Evolutionary conservation across 2,888 invertebrate genomes (phyloP).

Genomic region (Theodoxus fluviatilis): DNA sequence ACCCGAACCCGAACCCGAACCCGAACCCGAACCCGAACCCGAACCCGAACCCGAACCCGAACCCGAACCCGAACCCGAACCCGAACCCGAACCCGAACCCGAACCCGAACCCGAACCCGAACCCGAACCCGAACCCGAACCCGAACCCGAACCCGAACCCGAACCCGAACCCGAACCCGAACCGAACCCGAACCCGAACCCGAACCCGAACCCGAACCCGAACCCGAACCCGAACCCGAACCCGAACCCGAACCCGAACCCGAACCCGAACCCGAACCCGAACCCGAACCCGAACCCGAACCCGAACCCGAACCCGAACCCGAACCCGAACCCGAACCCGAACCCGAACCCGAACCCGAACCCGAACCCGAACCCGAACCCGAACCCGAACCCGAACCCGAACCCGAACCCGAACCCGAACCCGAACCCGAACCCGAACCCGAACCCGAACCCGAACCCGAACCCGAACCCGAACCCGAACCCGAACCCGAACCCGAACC

Average conservation of each 20-base stretch:
- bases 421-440: slow-evolving; percentile 16
- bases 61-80: slow-evolving; percentile 6
- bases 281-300: background rate
- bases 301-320: background rate
- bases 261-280: background rate
- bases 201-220: background rate
- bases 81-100: slow-evolving; percentile 6
- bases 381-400: background rate
- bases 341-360: slow-evolving; percentile 5
- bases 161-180: slow-evolving; percentile 16
- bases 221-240: slow-evolving; percentile 3
- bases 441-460: slow-evolving; percentile 16
- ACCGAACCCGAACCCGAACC: slow-evolving; percentile 4
- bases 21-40: slow-evolving; percentile 10
- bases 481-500: background rate
- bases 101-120: slow-evolving; percentile 1
- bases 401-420: slow-evolving; percentile 16
- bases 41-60: slow-evolving; percentile 3
- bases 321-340: background rate
- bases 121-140: slow-evolving; percentile 6
- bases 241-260: slow-evolving; percentile 1
- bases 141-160: slow-evolving; percentile 13
- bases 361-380: background rate
- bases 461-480: slow-evolving; percentile 10
- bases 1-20: slow-evolving; percentile 6